Evolutionary conservation across 2,888 invertebrate species (phyloP).

Genomic region (Cephus nigrinus): DNA sequence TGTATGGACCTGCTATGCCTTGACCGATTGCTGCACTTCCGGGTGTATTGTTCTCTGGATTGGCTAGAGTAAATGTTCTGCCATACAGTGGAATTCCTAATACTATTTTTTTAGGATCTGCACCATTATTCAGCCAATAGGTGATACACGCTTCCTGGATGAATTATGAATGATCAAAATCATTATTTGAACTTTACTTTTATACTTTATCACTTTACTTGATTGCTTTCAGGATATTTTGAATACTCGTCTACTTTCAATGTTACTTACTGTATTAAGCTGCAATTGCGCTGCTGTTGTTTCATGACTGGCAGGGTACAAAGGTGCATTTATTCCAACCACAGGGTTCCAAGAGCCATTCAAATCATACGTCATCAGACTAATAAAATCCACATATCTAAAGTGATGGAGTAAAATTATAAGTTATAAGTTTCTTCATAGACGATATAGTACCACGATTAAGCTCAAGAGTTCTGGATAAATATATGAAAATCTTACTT

Average conservation of each 20-base stretch:
- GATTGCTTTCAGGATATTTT: no score
- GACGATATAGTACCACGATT: not conserved
- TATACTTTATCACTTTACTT: not conserved
- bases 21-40: slow-evolving; percentile 72
- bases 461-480: slow-evolving; percentile 62
- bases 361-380: slow-evolving; percentile 78
- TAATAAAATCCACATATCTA: slow-evolving; percentile 72
- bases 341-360: slow-evolving; percentile 74
- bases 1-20: slow-evolving; percentile 76
- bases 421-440: not conserved
- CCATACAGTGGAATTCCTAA: slow-evolving; percentile 81
- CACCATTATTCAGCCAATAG: slow-evolving; percentile 71
- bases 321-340: slow-evolving; percentile 75
- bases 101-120: slow-evolving; percentile 73
- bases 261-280: slow-evolving; percentile 65
- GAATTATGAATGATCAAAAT: slow-evolving; percentile 20
- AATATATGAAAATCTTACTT: slow-evolving; percentile 59
- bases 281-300: slow-evolving; percentile 32
- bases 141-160: slow-evolving; percentile 67
- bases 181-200: not conserved
- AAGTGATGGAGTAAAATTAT: not conserved
- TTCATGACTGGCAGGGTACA: slow-evolving; percentile 64
- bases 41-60: slow-evolving; percentile 65
- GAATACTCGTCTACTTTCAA: not conserved
- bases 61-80: slow-evolving; percentile 72